Evolutionary conservation across 1,140 invertebrate species (phyloP).

Genomic region (Brachionus asplanchnoidis): DNA sequence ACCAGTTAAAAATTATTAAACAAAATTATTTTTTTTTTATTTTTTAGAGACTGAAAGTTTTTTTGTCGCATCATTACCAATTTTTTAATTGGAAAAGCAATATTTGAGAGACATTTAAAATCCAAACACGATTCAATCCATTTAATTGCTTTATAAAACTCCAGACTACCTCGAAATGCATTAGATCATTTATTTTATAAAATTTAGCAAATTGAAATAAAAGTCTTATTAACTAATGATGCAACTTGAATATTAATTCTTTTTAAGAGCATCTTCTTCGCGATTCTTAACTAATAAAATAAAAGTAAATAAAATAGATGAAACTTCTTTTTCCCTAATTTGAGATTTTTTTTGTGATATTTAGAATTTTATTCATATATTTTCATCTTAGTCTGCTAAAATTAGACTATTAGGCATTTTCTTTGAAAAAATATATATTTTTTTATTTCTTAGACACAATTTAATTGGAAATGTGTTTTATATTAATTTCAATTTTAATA

Average conservation of each 20-base stretch:
- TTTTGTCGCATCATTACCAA: background rate
- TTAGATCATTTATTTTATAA: background rate
- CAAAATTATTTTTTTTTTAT: too few relatives aligned
- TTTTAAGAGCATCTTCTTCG: background rate
- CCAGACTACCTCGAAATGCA: background rate
- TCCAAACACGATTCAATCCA: background rate
- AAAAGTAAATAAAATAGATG: too few relatives aligned
- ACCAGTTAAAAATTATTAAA: too few relatives aligned
- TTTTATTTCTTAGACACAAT: background rate
- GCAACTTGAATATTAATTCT: background rate
- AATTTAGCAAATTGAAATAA: background rate
- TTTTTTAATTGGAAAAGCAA: background rate
- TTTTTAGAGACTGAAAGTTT: background rate
- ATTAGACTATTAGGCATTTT: too few relatives aligned
- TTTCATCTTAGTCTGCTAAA: too few relatives aligned
- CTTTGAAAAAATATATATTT: too few relatives aligned
- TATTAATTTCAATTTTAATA: background rate
- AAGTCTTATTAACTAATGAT: background rate
- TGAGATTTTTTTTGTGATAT: too few relatives aligned
- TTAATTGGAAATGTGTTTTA: background rate
- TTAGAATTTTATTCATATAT: too few relatives aligned
- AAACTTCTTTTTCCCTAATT: too few relatives aligned
- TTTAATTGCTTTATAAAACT: background rate
- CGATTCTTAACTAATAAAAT: too few relatives aligned
- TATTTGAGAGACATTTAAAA: background rate